Conservation (phyloP, 2,113 vertebrate genomes). For the Syngnathus scovelli region DNA sequence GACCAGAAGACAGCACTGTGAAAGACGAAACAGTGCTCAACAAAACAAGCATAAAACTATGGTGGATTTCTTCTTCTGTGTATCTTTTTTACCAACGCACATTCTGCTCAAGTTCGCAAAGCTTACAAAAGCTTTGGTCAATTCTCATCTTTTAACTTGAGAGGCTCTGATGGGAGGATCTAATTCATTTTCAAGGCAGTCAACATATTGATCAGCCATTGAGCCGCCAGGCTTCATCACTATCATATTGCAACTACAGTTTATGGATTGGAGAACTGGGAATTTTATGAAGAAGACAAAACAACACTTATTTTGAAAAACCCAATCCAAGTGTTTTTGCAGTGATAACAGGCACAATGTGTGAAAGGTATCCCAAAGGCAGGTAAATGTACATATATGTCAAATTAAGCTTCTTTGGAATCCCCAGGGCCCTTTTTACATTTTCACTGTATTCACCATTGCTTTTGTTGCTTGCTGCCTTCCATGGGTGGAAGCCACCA, state of each 20-base stretch:
- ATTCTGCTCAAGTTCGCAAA: neutral
- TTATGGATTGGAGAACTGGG: neutral
- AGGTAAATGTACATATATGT: slow-evolving; percentile 7
- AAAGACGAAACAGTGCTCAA: neutral
- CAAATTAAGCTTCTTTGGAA: slow-evolving; percentile 10
- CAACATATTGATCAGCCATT: neutral
- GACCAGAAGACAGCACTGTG: neutral
- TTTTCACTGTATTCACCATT: slow-evolving; percentile 4
- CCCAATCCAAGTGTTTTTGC: neutral
- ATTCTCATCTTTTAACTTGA: neutral
- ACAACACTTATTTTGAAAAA: neutral
- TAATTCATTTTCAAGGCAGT: no score
- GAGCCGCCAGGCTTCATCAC: neutral
- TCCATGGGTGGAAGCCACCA: slow-evolving; percentile 2
- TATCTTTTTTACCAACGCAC: neutral
- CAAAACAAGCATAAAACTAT: neutral
- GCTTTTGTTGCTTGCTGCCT: slow-evolving; percentile 23
- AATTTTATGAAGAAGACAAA: neutral
- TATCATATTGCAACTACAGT: neutral
- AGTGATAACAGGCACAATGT: neutral
- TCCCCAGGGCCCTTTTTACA: slow-evolving; percentile 8
- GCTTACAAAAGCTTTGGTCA: neutral
- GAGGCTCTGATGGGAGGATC: neutral
- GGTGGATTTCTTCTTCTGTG: neutral
- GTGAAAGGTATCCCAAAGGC: neutral